Percentiles rank a stretch among this genome's conserved stretches.
Conservation (phyloP, 2,888 invertebrate species). For the Pomacea canaliculata region DNA sequence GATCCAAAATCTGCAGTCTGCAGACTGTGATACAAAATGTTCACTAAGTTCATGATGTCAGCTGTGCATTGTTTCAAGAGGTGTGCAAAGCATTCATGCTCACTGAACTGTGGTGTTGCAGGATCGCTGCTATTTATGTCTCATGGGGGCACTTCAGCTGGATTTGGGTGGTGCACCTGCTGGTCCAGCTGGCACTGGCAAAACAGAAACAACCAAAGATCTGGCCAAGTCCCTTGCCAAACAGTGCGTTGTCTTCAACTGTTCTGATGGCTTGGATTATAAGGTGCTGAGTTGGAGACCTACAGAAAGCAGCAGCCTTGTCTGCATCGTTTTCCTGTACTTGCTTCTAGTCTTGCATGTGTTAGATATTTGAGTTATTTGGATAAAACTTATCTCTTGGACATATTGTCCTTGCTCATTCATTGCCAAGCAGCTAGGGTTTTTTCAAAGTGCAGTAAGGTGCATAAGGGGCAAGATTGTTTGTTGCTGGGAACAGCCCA, state of each 20-base stretch:
- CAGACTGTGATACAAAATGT: too few relatives aligned
- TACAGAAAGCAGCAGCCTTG: too few relatives aligned
- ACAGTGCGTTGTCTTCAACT: conserved; percentile 92
- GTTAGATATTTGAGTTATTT: not conserved
- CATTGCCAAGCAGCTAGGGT: not conserved
- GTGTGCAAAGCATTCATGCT: too few relatives aligned
- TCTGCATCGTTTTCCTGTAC: too few relatives aligned
- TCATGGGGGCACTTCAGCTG: conserved; percentile 90
- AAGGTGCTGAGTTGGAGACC: conserved; percentile 65
- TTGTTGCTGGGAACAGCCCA: too few relatives aligned
- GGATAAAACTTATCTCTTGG: not conserved
- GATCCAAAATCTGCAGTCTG: too few relatives aligned
- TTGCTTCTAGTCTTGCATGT: too few relatives aligned
- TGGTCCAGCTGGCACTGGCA: conserved; percentile 88
- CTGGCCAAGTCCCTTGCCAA: conserved; percentile 88
- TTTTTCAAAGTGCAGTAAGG: too few relatives aligned
- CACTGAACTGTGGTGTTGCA: conserved; percentile 18
- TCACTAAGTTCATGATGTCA: too few relatives aligned
- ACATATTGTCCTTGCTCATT: not conserved
- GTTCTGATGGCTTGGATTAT: conserved; percentile 82
- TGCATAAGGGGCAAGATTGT: too few relatives aligned
- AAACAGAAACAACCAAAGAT: conserved; percentile 92
- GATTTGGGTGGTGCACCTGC: conserved; percentile 90
- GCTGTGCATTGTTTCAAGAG: too few relatives aligned
- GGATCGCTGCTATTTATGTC: conserved; percentile 84